Evolutionary conservation across 2,113 vertebrate genomes (phyloP), one percentile per base, ranked within the genome.

Genomic region (Aleadryas rufinucha): DNA sequence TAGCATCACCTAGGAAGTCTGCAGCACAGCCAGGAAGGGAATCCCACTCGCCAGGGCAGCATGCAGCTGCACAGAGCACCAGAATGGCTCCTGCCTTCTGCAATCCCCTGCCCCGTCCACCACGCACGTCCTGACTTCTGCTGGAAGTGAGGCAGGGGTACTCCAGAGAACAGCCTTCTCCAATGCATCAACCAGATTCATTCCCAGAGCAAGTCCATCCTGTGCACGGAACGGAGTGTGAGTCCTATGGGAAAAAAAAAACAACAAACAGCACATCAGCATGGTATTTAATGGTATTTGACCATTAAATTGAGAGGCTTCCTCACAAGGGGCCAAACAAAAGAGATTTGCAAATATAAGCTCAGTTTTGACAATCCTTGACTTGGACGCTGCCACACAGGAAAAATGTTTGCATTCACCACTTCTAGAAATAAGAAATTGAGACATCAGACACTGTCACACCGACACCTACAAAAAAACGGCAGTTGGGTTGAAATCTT

Each of bases 1-100:
- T 24, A 95, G 94, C 94, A 90, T 95, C 94, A 95, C 94, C 94
- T 75, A 82, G 79, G 88, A 93, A 96, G 78, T 68, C 37, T 79
- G 70, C 64, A 84, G 84, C 81, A 89, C 78, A 64, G 87, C 56
- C 75, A 57, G 74, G 84, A 87, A 89, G 63, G 70, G 61, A 74
- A 54, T 35, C 71, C 59, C 0, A 1, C 61, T 86, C 0, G 42
- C 88, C 76, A 85, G 74, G 87, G 94, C 90, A 95, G 90, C 92
- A 82, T 84, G 39, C 89, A 93, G 72, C 83, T 83, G 83, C 19
- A 1, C 59, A 86, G 71, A 61, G 53, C 85, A 88, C 74, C 68
- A 60, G 70, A 65, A 49, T 4, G 5, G 83, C 88, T 66, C 47
- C 76, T 80, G 84, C 72, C 86, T 88, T 63, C 71, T 49, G 70